Evolutionary conservation across 2,113 vertebrate genomes (phyloP).

Genomic region (Lontra canadensis): DNA sequence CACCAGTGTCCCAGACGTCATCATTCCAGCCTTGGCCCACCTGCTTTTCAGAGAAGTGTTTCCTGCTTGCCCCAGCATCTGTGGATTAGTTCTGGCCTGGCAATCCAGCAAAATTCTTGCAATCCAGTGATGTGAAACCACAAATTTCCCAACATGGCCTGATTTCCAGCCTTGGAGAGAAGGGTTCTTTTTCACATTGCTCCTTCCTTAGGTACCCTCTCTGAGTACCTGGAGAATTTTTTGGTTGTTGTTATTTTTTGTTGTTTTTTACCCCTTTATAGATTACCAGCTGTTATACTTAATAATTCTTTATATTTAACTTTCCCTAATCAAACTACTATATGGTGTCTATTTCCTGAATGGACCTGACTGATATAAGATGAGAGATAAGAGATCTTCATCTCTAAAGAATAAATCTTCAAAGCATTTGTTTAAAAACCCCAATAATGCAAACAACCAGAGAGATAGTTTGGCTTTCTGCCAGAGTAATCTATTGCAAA

Average conservation of each 20-base stretch:
- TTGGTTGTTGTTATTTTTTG: background rate
- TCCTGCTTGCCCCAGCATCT: background rate
- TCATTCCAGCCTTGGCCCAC: background rate
- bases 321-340: background rate
- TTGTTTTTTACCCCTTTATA: background rate
- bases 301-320: background rate
- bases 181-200: background rate
- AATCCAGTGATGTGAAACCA: background rate
- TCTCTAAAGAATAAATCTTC: slow-evolving; percentile 7
- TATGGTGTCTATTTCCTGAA: background rate
- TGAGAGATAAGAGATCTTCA: background rate
- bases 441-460: slow-evolving; percentile 44
- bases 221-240: background rate
- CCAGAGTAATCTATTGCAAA: slow-evolving; percentile 52
- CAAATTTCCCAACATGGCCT: background rate
- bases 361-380: background rate
- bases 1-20: background rate
- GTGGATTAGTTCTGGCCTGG: background rate
- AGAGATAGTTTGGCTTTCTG: slow-evolving; percentile 41
- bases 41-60: background rate
- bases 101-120: background rate
- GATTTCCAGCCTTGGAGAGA: background rate
- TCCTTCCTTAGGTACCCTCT: background rate
- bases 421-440: slow-evolving; percentile 52
- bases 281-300: background rate